These are phyloP conservation scores for Schizopygopsis pylzovi DNA, from an alignment of 2,797 vertebrate genomes.

Conservation along the genomic window DNA sequence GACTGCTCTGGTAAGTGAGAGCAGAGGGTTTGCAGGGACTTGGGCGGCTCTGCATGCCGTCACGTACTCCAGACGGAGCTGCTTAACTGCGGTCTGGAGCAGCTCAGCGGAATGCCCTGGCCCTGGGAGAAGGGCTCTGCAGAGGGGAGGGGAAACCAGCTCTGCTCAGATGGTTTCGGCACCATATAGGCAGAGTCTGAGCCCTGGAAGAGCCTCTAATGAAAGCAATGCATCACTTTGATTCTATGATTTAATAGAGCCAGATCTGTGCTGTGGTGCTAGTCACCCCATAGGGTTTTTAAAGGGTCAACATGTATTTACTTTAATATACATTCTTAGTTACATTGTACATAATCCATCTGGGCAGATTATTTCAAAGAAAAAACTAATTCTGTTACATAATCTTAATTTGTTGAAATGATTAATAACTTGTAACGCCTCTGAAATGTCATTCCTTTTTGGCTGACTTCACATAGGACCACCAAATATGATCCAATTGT, in stretches of 20 bases:
- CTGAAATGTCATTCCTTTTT: not conserved
- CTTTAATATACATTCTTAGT: not conserved
- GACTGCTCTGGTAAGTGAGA: slow-evolving; percentile 75
- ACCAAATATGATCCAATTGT: not conserved
- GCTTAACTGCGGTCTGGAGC: slow-evolving; percentile 81
- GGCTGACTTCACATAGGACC: not conserved
- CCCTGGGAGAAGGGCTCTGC: slow-evolving; percentile 31
- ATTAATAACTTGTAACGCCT: not conserved
- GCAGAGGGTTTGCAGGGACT: slow-evolving; percentile 73
- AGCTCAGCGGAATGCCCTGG: slow-evolving; percentile 71
- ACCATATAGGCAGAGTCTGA: slow-evolving; percentile 3
- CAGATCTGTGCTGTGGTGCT: slow-evolving; percentile 67
- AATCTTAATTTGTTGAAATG: not conserved
- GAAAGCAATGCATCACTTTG: slow-evolving; percentile 68
- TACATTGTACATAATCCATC: not conserved
- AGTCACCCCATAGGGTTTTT: slow-evolving; percentile 40
- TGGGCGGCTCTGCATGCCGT: slow-evolving; percentile 74
- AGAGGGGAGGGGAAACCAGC: slow-evolving; percentile 44
- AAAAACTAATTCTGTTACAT: not conserved
- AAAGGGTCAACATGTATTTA: slow-evolving; percentile 15
- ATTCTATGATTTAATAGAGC: slow-evolving; percentile 51
- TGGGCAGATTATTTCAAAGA: not conserved
- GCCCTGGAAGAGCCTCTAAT: slow-evolving; percentile 62
- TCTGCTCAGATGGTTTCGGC: slow-evolving; percentile 30
- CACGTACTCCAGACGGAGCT: slow-evolving; percentile 81